Base-by-base conservation (phyloP, 2,113 vertebrate species). In the Nothoprocta perdicaria region DNA sequence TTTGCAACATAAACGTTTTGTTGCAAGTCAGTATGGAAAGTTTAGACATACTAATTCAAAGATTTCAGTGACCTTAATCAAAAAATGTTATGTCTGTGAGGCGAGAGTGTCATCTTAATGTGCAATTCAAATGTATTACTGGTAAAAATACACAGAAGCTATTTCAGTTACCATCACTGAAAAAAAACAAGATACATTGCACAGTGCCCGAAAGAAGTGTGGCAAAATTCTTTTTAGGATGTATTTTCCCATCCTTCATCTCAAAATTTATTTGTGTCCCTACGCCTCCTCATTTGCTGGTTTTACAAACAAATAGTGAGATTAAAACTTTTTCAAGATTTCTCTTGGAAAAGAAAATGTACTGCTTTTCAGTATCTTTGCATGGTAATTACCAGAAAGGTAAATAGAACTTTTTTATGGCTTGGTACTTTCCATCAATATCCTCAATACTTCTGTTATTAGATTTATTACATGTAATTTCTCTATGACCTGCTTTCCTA, bases 401-500 rank as follows among this genome's bases (percentile, higher is more conserved):
- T 46, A 73, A 23, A 3, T 58, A 2, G 31, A 63, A 41, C 18
- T 80, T 3, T 15, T 90, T 84, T 72, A 26, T 53, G 43, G 26
- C 58, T 89, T 87, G 21, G 9, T 87, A 29, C 67, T 94, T 91
- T 46, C 74, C 52, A 80, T 11, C 58, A 46, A 76, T 63, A 77
- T 92, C 63, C 41, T 57, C 80, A 57, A 62, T 63, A 71, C 29
- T 83, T 89, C 23, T 69, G 5, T 69, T 80, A 29, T 62, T 55
- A 50, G 11, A 50, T 77, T 66, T 92, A 66, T 73, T 86, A 22
- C 21, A 62, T 76, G 38, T 2, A 80, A 89, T 69, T 33, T 58
- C 24, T 85, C 85, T 82, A 17, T 18, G 48, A 9, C 31, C 84
- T 26, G 52, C 16, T 95, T 93, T 88, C 55, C 86, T 92, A 35